These are phyloP conservation scores for Eriosoma lanigerum DNA, from an alignment of 1,140 invertebrate species.

Conservation along the genomic window DNA sequence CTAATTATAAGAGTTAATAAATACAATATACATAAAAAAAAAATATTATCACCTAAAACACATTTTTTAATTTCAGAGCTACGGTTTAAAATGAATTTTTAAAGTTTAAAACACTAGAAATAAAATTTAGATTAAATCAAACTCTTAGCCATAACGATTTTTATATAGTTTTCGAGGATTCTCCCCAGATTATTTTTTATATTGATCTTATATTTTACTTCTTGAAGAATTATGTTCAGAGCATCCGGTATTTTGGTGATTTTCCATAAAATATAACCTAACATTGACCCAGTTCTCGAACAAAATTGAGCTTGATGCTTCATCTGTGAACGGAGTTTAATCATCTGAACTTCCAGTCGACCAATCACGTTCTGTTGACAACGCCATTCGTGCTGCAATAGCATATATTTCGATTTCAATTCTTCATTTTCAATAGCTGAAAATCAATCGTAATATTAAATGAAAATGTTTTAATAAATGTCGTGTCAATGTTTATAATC, in stretches of 20 bases:
- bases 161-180: too few relatives aligned
- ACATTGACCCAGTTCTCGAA: not conserved
- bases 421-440: not conserved
- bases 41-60: too few relatives aligned
- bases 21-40: too few relatives aligned
- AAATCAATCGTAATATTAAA: not conserved
- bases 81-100: too few relatives aligned
- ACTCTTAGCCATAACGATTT: too few relatives aligned
- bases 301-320: conserved; percentile 15
- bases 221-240: not conserved
- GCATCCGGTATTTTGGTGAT: not conserved
- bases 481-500: too few relatives aligned
- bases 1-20: too few relatives aligned
- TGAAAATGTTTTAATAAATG: not conserved
- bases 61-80: too few relatives aligned
- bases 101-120: too few relatives aligned
- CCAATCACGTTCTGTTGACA: conserved; percentile 11
- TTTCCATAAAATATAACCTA: conserved; percentile 33
- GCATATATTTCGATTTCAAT: conserved; percentile 17
- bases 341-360: conserved; percentile 1
- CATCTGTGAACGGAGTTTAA: conserved; percentile 8
- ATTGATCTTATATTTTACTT: not conserved
- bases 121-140: too few relatives aligned
- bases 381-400: conserved; percentile 29
- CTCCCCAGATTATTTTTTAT: not conserved